Evolutionary conservation across 2,888 invertebrate genomes (phyloP).

Genomic region (Tenthredo notha): DNA sequence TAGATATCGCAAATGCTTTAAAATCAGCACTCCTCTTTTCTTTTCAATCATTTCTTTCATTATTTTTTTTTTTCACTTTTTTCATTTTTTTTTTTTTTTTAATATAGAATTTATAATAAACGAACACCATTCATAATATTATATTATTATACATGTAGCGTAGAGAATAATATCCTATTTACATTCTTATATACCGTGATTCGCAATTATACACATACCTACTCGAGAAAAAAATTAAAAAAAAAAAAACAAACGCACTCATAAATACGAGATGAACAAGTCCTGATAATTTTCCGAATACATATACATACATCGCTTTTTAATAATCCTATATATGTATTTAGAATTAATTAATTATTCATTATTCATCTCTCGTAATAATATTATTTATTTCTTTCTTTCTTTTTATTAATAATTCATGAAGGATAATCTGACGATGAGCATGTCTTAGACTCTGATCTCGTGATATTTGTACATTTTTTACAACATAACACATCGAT

Average conservation of each 20-base stretch:
- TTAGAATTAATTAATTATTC: not conserved
- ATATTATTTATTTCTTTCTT: not conserved
- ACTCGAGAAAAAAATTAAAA: too few species aligned
- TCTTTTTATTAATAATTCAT: not conserved
- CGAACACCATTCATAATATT: conserved; percentile 68
- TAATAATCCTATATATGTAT: not conserved
- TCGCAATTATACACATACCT: not conserved
- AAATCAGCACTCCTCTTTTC: not conserved
- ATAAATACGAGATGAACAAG: conserved; percentile 3
- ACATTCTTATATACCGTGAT: conserved; percentile 19
- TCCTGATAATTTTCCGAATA: conserved; percentile 4
- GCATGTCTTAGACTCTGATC: not conserved
- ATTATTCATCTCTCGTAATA: not conserved
- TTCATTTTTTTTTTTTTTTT: not conserved
- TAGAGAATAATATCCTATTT: conserved; percentile 41
- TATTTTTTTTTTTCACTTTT: not conserved
- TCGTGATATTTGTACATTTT: conserved; percentile 34
- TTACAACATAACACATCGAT: conserved; percentile 19
- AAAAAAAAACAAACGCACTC: not conserved
- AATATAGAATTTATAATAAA: conserved; percentile 65
- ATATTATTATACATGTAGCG: conserved; percentile 57
- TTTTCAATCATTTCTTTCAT: not conserved
- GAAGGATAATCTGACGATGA: not conserved
- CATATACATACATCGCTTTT: conserved; percentile 1
- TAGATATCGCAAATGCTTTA: conserved; percentile 1